Conservation (phyloP, 1,140 invertebrate species). For the Octopus bimaculoides region DNA sequence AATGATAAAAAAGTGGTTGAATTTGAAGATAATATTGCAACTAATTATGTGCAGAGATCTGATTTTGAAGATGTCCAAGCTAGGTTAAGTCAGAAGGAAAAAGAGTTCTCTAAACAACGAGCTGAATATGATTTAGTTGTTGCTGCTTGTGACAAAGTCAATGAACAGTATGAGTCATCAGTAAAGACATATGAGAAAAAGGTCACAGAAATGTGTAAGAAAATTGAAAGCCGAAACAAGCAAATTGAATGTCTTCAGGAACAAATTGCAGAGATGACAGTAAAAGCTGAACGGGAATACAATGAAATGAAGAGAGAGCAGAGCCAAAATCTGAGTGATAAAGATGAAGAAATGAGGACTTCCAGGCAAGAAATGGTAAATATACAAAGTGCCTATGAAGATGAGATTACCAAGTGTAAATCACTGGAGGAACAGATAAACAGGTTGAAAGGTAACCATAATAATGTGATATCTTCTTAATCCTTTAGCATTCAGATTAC, state of each 20-base stretch:
- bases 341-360: no score
- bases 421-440: no score
- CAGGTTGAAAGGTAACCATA: no score
- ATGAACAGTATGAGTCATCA: background rate
- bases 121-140: background rate
- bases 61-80: background rate
- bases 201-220: background rate
- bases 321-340: no score
- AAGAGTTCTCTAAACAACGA: background rate
- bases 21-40: no score
- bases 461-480: no score
- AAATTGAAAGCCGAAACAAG: background rate
- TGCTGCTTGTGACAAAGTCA: background rate
- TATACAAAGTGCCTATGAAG: no score
- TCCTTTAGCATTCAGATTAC: no score
- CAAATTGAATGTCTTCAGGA: background rate
- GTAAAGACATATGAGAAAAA: background rate
- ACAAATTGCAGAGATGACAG: background rate
- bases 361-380: no score
- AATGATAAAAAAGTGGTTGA: no score
- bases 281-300: background rate
- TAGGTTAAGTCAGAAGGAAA: background rate
- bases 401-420: no score
- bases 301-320: background rate
- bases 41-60: background rate